Percentiles rank a stretch among this genome's conserved stretches.
phyloP scores from a whole-genome alignment of 2,113 vertebrate genomes.

The Saguinus midas region DNA sequence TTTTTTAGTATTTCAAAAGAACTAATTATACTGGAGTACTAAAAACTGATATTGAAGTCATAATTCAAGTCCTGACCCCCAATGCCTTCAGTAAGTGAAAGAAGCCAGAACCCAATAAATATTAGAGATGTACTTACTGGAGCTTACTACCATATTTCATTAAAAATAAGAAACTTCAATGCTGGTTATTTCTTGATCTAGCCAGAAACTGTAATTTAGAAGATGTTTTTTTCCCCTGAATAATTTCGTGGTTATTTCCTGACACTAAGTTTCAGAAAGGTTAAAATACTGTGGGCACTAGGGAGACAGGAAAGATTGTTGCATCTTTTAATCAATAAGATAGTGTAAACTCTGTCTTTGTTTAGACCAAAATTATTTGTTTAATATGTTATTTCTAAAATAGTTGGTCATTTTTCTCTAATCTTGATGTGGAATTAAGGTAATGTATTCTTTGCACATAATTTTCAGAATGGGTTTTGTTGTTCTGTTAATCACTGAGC shows the following conservation, averaged over 20 bases:
- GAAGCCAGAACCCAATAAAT: not conserved
- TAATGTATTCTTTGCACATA: not conserved
- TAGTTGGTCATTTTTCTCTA: not conserved
- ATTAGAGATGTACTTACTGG: not conserved
- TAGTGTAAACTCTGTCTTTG: not conserved
- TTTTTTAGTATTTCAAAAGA: not conserved
- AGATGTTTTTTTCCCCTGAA: not conserved
- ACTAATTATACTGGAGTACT: not conserved
- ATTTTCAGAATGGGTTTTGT: slow-evolving; percentile 30
- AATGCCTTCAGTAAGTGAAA: slow-evolving; percentile 3
- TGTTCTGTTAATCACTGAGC: not conserved
- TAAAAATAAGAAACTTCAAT: not conserved
- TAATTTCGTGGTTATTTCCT: slow-evolving; percentile 30
- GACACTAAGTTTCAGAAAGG: not conserved
- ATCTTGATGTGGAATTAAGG: not conserved
- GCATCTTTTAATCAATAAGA: slow-evolving; percentile 10
- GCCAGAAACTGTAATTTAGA: not conserved
- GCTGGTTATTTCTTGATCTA: slow-evolving; percentile 30
- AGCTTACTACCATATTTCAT: not conserved
- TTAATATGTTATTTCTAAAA: slow-evolving; percentile 21
- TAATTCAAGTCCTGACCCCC: not conserved
- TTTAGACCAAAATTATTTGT: not conserved
- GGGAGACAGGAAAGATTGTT: not conserved
- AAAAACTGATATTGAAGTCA: not conserved
- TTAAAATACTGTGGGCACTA: not conserved